A percentile compares a stretch with the other conserved stretches of the same genome.
Evolutionary conservation across 2,113 vertebrate genomes (phyloP).

Genomic region (Ibidorhyncha struthersii): DNA sequence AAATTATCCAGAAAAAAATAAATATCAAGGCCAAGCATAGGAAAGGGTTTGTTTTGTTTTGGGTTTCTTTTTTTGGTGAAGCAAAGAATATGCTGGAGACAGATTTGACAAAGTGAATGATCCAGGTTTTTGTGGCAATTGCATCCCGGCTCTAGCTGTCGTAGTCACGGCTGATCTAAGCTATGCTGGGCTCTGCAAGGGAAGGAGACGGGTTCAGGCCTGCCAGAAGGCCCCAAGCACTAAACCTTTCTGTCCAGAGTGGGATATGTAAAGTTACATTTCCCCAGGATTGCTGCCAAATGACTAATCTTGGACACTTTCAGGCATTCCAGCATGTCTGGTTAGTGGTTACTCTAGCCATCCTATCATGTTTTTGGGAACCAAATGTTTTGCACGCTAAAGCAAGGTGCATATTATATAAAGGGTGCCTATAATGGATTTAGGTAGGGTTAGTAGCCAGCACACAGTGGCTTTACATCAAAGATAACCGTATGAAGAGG

Average conservation of each 20-base stretch:
- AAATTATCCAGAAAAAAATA: neutral
- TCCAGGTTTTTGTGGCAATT: neutral
- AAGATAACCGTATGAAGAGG: neutral
- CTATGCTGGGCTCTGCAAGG: neutral
- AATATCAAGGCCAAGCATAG: neutral
- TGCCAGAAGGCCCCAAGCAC: neutral
- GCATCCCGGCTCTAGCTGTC: neutral
- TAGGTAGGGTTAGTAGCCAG: neutral
- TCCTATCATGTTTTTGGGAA: conserved; percentile 13
- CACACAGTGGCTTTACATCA: neutral
- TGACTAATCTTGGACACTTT: conserved; percentile 55
- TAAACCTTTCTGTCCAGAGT: conserved; percentile 39
- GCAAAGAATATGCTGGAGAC: neutral
- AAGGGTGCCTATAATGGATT: neutral
- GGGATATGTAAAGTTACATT: conserved; percentile 32
- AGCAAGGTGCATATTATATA: conserved; percentile 35
- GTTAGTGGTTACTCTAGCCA: conserved; percentile 47
- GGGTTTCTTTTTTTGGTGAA: neutral
- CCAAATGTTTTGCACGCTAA: neutral
- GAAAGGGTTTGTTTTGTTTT: neutral
- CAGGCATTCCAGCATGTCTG: conserved; percentile 62
- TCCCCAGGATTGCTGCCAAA: conserved; percentile 34
- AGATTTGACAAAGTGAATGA: neutral
- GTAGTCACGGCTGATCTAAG: neutral
- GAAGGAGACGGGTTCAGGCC: neutral